Evolutionary conservation across 2,888 invertebrate genomes (phyloP).

Genomic region (Tetranychus piercei): DNA sequence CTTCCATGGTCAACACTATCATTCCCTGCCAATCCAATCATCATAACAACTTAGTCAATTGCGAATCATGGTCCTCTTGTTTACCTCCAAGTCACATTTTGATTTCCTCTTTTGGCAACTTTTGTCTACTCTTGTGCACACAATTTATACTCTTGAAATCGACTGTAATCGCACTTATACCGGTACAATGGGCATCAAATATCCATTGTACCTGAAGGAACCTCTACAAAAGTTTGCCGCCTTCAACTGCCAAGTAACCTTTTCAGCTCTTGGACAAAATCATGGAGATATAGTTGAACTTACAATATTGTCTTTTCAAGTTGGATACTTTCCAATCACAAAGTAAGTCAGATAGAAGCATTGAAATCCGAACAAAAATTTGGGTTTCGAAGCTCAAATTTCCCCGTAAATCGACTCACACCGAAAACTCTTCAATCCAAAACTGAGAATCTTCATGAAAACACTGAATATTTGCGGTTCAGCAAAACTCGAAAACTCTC

Average conservation of each 20-base stretch:
- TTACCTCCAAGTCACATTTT: neutral
- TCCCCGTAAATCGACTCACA: too few species aligned
- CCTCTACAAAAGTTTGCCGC: conserved; percentile 56
- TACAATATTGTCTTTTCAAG: conserved; percentile 63
- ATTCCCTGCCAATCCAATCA: too few species aligned
- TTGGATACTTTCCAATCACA: conserved; percentile 45
- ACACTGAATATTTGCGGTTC: too few species aligned
- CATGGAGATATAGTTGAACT: conserved; percentile 68
- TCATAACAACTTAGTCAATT: neutral
- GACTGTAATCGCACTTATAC: conserved; percentile 66
- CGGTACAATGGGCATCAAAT: conserved; percentile 59
- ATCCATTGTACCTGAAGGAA: conserved; percentile 50
- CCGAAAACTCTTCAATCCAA: too few species aligned
- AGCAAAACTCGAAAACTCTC: too few species aligned
- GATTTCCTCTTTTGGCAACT: neutral
- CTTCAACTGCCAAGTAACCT: conserved; percentile 61
- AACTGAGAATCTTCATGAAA: too few species aligned
- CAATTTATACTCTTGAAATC: conserved; percentile 30
- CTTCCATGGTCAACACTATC: too few species aligned
- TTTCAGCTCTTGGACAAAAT: conserved; percentile 52
- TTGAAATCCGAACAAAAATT: too few species aligned
- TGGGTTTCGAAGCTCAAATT: too few species aligned
- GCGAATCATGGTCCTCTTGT: neutral
- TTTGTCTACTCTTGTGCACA: too few species aligned
- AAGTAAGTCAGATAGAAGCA: conserved; percentile 19